Conservation (phyloP, 2,113 vertebrate genomes). For the Thomomys bottae region DNA sequence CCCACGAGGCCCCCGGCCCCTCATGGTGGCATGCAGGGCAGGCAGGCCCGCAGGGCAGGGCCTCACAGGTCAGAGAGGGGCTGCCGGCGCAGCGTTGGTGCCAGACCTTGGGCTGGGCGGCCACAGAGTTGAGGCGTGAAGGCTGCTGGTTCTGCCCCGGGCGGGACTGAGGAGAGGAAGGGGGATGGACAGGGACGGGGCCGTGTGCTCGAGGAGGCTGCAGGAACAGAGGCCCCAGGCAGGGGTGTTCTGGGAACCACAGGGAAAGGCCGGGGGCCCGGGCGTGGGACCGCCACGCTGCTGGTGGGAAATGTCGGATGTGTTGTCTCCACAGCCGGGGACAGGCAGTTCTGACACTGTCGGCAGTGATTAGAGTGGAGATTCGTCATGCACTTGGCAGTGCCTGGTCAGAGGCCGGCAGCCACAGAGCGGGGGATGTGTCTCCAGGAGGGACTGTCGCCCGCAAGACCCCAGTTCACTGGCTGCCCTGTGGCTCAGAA, state of each 20-base stretch:
- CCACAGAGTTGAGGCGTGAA: not conserved
- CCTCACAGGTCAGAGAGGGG: not conserved
- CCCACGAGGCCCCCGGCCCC: not conserved
- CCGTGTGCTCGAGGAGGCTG: not conserved
- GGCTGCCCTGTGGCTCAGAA: not conserved
- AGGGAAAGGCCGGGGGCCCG: not conserved
- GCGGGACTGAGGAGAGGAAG: not conserved
- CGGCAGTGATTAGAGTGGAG: slow-evolving; percentile 28
- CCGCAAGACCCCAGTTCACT: not conserved
- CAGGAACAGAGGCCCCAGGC: too few relatives aligned
- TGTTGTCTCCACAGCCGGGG: not conserved
- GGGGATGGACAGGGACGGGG: not conserved
- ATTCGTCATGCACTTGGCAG: not conserved
- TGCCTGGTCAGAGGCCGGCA: not conserved
- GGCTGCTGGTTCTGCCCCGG: not conserved
- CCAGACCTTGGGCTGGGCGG: accelerated
- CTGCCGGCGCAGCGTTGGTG: accelerated
- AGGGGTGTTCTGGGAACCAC: accelerated
- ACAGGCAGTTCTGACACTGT: not conserved
- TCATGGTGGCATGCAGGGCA: too few relatives aligned
- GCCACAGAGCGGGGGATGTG: not conserved
- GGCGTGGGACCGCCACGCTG: not conserved
- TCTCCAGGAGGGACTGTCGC: not conserved
- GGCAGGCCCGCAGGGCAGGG: not conserved
- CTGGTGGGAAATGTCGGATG: slow-evolving; percentile 11